phyloP scores from a whole-genome alignment of 1,140 invertebrate species.

The Drosophila pseudoobscura region DNA sequence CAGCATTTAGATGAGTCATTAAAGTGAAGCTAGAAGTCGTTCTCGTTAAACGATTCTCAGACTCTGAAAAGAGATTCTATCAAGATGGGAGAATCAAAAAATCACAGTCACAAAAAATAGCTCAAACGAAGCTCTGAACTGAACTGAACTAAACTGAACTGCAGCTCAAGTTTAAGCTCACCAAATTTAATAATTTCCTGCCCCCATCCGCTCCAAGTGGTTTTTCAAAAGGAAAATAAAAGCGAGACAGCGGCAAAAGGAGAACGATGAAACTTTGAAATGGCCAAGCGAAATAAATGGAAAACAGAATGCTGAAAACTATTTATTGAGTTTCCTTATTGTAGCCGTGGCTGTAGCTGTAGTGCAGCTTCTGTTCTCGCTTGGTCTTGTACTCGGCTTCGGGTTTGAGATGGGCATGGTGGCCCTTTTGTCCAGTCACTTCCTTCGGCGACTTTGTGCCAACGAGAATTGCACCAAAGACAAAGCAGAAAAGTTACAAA shows the following conservation, averaged over 20 bases:
- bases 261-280: constrained; percentile 50
- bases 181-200: constrained; percentile 31
- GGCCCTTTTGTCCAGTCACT: constrained; percentile 33
- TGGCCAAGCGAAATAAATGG: constrained; percentile 52
- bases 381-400: not conserved
- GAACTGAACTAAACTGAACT: not conserved
- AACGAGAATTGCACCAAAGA: constrained; percentile 53
- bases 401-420: constrained; percentile 19
- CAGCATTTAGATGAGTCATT: constrained; percentile 43
- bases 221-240: not conserved
- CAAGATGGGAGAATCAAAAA: too few relatives aligned
- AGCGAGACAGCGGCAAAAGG: constrained; percentile 1
- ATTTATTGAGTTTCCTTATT: constrained; percentile 70
- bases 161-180: constrained; percentile 12
- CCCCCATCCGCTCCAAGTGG: constrained; percentile 5
- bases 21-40: constrained; percentile 10
- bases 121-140: constrained; percentile 4
- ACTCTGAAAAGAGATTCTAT: too few relatives aligned
- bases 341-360: constrained; percentile 10
- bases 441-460: constrained; percentile 55
- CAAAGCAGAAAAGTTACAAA: constrained; percentile 72
- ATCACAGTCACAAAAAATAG: too few relatives aligned
- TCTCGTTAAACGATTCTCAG: not conserved
- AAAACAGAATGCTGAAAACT: constrained; percentile 66
- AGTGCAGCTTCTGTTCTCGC: constrained; percentile 36